Conservation (phyloP, 2,113 vertebrate species). For the Microcebus jonahi region DNA sequence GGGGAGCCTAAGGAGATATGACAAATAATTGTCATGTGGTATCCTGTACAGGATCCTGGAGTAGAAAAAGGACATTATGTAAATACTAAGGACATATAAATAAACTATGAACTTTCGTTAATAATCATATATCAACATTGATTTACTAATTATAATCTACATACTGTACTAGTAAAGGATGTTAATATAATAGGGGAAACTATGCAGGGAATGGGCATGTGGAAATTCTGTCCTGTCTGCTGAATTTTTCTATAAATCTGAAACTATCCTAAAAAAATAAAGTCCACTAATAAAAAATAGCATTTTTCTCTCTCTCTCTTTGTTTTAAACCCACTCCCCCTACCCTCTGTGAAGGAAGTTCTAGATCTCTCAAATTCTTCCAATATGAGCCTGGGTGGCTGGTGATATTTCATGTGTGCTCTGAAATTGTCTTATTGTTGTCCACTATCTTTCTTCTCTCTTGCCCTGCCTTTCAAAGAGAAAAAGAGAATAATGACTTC, state of each 20-base stretch:
- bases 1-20: neutral
- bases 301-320: neutral
- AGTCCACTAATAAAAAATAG: neutral
- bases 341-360: neutral
- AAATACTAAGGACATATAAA: neutral
- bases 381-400: neutral
- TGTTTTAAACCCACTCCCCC: neutral
- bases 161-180: neutral
- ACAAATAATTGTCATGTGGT: neutral
- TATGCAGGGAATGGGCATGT: neutral
- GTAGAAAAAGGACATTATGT: neutral
- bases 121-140: neutral
- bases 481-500: neutral
- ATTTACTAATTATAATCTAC: neutral
- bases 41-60: neutral
- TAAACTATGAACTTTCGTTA: neutral
- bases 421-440: neutral
- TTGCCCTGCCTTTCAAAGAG: neutral
- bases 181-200: neutral
- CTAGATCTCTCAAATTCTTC: neutral
- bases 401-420: neutral
- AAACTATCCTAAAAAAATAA: neutral
- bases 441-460: neutral
- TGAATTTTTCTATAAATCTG: conserved; percentile 19
- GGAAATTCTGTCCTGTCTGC: neutral